Percentiles rank a stretch among this genome's conserved stretches.
phyloP scores from a whole-genome alignment of 2,888 invertebrate species.

The Philonicus albiceps region DNA sequence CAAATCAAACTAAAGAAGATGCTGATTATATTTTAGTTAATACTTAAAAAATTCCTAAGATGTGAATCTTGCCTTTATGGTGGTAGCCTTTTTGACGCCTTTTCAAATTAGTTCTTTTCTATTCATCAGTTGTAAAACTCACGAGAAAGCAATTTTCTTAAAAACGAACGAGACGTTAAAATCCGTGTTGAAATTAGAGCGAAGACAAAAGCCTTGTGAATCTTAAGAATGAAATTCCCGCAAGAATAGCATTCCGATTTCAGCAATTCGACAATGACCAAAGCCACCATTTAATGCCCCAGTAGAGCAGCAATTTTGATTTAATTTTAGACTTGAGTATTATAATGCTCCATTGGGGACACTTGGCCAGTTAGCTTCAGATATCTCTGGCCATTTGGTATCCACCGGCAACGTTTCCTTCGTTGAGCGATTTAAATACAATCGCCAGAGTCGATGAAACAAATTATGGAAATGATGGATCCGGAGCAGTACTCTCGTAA shows the following conservation, averaged over 20 bases:
- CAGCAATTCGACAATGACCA: not conserved
- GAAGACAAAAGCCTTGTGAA: not conserved
- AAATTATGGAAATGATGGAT: conserved; percentile 22
- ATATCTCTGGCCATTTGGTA: not conserved
- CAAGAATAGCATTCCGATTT: not conserved
- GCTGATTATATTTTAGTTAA: no score
- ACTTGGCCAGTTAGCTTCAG: not conserved
- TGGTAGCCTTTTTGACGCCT: no score
- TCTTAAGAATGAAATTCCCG: not conserved
- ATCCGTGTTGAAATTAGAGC: not conserved
- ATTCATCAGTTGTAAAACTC: not conserved
- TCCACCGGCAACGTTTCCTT: not conserved
- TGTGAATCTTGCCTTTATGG: no score
- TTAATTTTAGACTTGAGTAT: not conserved
- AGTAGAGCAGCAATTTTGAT: not conserved
- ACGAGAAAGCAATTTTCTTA: not conserved
- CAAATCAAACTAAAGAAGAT: no score
- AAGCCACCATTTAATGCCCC: not conserved
- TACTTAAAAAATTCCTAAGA: no score
- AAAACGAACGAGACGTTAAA: not conserved
- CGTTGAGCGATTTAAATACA: not conserved
- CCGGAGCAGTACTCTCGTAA: no score
- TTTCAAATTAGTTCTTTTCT: not conserved
- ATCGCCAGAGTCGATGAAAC: not conserved
- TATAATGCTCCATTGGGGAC: not conserved